Conservation (phyloP, 1,140 invertebrate genomes). For the Drosophila sulfurigaster region DNA sequence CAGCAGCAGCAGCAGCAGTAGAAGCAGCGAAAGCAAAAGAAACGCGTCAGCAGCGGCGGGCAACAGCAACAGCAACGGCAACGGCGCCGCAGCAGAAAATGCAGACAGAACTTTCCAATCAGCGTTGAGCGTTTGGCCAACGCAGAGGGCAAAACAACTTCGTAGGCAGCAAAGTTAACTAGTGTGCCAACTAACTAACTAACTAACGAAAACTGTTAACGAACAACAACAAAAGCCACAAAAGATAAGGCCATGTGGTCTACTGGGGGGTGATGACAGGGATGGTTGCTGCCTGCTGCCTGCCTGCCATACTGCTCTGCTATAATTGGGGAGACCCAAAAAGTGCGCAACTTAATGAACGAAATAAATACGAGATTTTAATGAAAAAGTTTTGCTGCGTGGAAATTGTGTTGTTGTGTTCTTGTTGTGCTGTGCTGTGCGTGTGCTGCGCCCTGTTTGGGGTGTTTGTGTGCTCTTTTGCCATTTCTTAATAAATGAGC, state of each 20-base stretch:
- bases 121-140: conserved; percentile 48
- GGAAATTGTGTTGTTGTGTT: conserved; percentile 7
- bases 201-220: conserved; percentile 68
- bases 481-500: conserved; percentile 76
- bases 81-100: conserved; percentile 44
- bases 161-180: conserved; percentile 49
- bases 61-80: neutral
- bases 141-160: conserved; percentile 14
- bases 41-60: conserved; percentile 42
- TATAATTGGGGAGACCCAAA: neutral
- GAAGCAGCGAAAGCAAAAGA: conserved; percentile 49
- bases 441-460: neutral
- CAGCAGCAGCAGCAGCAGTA: conserved; percentile 21
- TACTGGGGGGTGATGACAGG: conserved; percentile 1
- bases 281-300: neutral
- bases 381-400: conserved; percentile 67
- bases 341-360: conserved; percentile 61
- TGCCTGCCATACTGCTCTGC: neutral
- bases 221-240: conserved; percentile 58
- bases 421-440: conserved; percentile 9
- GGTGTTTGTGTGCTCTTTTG: conserved; percentile 21
- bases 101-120: conserved; percentile 76
- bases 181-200: conserved; percentile 59
- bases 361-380: conserved; percentile 79
- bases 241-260: conserved; percentile 48